Conservation (phyloP, 2,888 invertebrate species). For the Yponomeuta sedellus region DNA sequence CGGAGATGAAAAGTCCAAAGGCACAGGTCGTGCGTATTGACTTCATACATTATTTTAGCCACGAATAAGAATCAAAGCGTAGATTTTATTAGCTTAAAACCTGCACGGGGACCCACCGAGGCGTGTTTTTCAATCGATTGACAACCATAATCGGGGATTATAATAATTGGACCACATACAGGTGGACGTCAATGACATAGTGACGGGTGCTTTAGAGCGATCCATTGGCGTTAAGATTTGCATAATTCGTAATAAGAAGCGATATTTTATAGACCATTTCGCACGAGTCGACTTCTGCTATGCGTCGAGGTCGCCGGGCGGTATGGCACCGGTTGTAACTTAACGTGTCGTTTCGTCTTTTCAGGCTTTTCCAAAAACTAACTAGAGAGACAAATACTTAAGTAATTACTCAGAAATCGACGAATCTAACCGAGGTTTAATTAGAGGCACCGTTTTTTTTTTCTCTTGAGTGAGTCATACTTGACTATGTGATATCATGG, state of each 20-base stretch:
- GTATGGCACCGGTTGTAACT: too few relatives aligned
- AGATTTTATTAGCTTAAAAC: slow-evolving; percentile 1
- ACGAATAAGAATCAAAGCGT: not conserved
- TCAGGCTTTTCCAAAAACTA: too few relatives aligned
- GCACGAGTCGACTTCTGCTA: not conserved
- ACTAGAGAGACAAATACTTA: too few relatives aligned
- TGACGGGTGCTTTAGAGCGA: slow-evolving; percentile 3
- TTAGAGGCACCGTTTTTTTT: too few relatives aligned
- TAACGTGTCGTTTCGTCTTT: too few relatives aligned
- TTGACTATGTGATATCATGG: too few relatives aligned
- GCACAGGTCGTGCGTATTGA: too few relatives aligned
- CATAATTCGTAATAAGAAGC: slow-evolving; percentile 3
- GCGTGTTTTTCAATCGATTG: slow-evolving; percentile 4
- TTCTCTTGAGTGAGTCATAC: too few relatives aligned
- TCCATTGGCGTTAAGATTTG: slow-evolving; percentile 4
- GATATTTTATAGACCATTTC: not conserved
- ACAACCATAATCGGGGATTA: slow-evolving; percentile 3
- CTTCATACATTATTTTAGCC: not conserved
- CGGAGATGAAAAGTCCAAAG: too few relatives aligned
- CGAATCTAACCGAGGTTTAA: too few relatives aligned
- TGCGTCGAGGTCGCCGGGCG: too few relatives aligned
- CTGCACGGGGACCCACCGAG: not conserved
- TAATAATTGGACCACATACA: slow-evolving; percentile 5
- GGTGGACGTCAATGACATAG: slow-evolving; percentile 11
- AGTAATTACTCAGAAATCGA: too few relatives aligned